A percentile compares a stretch with the other conserved stretches of the same genome.
Evolutionary conservation across 2,797 vertebrate species (phyloP).

Genomic region (Naso thynnoides): DNA sequence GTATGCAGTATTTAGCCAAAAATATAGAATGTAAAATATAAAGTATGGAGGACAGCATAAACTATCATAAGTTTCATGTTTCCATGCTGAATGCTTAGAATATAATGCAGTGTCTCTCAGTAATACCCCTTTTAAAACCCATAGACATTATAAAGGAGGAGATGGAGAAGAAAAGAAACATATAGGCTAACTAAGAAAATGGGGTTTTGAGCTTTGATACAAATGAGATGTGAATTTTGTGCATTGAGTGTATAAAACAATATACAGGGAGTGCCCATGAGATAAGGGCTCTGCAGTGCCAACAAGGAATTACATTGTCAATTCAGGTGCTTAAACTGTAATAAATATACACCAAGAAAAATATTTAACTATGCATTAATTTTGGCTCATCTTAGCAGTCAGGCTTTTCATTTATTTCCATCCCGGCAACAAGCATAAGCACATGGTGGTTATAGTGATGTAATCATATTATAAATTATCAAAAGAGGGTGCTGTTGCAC

Average conservation of each 20-base stretch:
- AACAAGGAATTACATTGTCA: background rate
- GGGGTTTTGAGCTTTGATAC: background rate
- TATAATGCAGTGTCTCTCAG: background rate
- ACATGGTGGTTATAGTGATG: conserved; percentile 37
- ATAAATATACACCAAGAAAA: conserved; percentile 8
- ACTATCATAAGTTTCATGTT: conserved; percentile 17
- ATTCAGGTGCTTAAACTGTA: background rate
- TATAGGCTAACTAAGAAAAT: background rate
- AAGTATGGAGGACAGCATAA: no score
- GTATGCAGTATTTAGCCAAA: background rate
- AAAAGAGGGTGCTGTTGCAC: conserved; percentile 85
- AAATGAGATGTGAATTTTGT: conserved; percentile 1
- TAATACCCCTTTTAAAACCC: background rate
- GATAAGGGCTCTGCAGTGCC: background rate
- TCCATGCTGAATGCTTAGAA: conserved; percentile 15
- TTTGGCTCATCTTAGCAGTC: background rate
- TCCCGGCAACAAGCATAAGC: background rate
- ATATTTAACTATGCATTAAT: background rate
- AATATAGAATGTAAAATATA: background rate
- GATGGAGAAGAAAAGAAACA: background rate
- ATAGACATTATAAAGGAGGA: conserved; percentile 10
- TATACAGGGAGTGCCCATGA: background rate
- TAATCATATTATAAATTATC: conserved; percentile 63
- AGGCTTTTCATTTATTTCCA: conserved; percentile 16
- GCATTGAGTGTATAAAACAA: background rate